These are phyloP conservation scores for Deilephila elpenor DNA, from an alignment of 2,888 invertebrate species.

Conservation along the genomic window DNA sequence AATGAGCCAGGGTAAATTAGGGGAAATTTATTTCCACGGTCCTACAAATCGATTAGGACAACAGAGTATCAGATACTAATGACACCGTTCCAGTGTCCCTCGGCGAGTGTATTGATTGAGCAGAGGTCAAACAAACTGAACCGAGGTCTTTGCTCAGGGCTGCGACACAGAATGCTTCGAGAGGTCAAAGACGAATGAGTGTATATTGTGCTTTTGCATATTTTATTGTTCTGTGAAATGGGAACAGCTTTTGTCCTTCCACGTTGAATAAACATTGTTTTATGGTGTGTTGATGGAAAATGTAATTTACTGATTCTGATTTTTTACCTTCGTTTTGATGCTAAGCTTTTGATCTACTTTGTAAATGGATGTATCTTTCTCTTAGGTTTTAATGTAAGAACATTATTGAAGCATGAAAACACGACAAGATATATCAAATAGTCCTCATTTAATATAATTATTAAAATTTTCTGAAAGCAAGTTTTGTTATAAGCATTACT, in stretches of 20 bases:
- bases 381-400: no score
- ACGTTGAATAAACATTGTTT: not conserved
- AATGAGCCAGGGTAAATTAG: conserved; percentile 23
- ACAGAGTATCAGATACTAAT: conserved; percentile 15
- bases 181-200: conserved; percentile 27
- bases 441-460: no score
- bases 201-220: conserved; percentile 24
- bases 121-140: conserved; percentile 29
- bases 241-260: not conserved
- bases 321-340: not conserved
- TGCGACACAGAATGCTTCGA: conserved; percentile 20
- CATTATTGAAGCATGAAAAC: no score
- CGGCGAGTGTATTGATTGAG: conserved; percentile 30
- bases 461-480: no score
- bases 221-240: conserved; percentile 25
- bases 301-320: not conserved
- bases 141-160: conserved; percentile 32
- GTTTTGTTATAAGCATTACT: no score
- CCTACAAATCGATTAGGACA: conserved; percentile 21
- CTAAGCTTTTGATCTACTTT: no score
- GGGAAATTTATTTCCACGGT: conserved; percentile 1
- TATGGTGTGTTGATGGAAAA: not conserved
- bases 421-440: no score
- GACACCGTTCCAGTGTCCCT: conserved; percentile 31
- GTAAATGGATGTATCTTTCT: no score